Conservation (phyloP, 2,797 vertebrate genomes). For the Salmo trutta region DNA sequence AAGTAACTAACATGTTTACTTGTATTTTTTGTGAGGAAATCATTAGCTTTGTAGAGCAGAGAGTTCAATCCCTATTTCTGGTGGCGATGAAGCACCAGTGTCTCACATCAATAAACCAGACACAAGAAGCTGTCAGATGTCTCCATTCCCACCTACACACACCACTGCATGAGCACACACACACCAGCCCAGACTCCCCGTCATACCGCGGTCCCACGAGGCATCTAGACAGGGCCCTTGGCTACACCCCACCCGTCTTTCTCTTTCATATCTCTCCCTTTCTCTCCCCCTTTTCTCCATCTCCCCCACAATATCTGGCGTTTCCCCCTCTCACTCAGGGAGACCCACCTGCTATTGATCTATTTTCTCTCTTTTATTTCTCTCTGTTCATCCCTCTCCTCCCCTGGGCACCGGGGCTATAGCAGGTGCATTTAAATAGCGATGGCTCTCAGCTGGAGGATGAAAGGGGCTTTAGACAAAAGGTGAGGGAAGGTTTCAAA, state of each 20-base stretch:
- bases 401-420: constrained; percentile 45
- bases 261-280: neutral
- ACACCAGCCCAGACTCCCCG: constrained; percentile 9
- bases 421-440: constrained; percentile 71
- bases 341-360: constrained; percentile 36
- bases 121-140: too few relatives aligned
- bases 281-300: neutral
- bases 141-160: too few relatives aligned
- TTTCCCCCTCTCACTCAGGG: constrained; percentile 48
- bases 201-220: constrained; percentile 52
- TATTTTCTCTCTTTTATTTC: neutral
- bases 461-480: constrained; percentile 74
- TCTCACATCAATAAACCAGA: neutral
- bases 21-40: neutral
- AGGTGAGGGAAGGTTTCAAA: constrained; percentile 31
- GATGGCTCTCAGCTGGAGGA: constrained; percentile 56
- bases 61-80: neutral
- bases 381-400: constrained; percentile 54
- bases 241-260: constrained; percentile 26
- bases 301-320: constrained; percentile 61
- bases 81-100: neutral
- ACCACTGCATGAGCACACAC: too few relatives aligned
- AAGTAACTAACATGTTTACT: too few relatives aligned
- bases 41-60: neutral
- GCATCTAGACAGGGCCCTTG: constrained; percentile 33